Conservation (phyloP, 2,888 invertebrate genomes). For the Urechis unicinctus region DNA sequence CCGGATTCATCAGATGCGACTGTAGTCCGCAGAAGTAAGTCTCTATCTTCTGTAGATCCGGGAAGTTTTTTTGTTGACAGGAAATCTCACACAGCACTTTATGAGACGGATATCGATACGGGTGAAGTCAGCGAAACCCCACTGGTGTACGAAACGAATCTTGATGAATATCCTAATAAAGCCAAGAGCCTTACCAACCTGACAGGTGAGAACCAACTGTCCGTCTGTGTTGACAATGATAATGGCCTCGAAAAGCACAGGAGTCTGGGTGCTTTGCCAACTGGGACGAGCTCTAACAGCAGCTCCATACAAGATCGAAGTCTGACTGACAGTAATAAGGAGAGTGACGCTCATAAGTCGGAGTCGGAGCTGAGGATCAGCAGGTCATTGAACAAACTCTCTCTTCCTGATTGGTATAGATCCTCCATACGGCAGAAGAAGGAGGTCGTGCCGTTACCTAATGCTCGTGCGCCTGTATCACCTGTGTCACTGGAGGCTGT, state of each 20-base stretch:
- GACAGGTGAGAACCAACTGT: background rate
- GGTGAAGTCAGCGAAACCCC: no score
- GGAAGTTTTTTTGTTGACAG: background rate
- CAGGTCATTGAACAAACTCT: conserved; percentile 84
- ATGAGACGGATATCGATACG: no score
- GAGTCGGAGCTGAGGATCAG: conserved; percentile 91
- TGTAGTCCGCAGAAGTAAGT: background rate
- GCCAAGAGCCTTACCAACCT: background rate
- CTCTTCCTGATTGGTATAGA: conserved; percentile 92
- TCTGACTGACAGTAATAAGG: background rate
- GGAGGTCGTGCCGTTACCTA: conserved; percentile 10
- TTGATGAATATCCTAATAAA: background rate
- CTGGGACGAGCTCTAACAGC: background rate
- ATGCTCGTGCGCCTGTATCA: conserved; percentile 8
- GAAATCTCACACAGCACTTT: background rate
- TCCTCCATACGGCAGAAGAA: conserved; percentile 37
- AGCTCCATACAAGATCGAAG: background rate
- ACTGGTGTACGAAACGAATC: background rate
- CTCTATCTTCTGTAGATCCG: background rate
- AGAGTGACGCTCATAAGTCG: conserved; percentile 57
- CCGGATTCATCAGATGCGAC: background rate
- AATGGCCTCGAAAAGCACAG: background rate
- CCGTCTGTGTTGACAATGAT: background rate
- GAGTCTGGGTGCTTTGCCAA: conserved; percentile 1
- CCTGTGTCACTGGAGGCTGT: background rate